phyloP scores from a whole-genome alignment of 2,113 vertebrate genomes.

The Ivindomyrus marchei region DNA sequence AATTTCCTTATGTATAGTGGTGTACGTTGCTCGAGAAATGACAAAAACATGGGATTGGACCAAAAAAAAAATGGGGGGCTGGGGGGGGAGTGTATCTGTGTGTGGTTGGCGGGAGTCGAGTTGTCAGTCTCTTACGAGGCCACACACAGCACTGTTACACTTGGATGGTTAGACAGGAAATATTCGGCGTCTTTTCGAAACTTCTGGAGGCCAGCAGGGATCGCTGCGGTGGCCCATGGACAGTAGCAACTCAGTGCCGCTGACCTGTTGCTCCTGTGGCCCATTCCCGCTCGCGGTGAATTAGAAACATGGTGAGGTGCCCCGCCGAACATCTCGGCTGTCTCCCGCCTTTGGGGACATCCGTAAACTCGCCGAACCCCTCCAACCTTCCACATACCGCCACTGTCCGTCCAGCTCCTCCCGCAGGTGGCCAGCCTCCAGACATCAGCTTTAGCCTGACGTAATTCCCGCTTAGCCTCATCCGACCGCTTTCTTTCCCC shows the following conservation, averaged over 20 bases:
- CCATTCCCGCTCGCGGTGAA: neutral
- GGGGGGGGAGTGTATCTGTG: neutral
- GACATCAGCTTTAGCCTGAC: neutral
- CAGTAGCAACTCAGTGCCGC: neutral
- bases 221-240: neutral
- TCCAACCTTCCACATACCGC: neutral
- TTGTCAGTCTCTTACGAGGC: neutral
- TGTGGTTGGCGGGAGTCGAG: neutral
- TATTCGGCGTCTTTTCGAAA: neutral
- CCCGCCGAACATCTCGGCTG: neutral
- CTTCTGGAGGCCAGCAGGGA: neutral
- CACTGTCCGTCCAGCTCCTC: neutral
- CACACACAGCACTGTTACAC: slow-evolving; percentile 6
- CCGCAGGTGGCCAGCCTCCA: neutral
- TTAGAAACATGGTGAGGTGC: neutral
- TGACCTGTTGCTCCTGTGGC: neutral
- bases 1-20: neutral
- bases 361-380: neutral
- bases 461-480: neutral
- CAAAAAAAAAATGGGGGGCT: no score
- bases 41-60: neutral
- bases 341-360: neutral
- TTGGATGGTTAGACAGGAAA: neutral
- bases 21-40: neutral
- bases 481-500: neutral